Evolutionary conservation across 2,797 vertebrate species (phyloP), one percentile per base, ranked within the genome.

Genomic region (Ambastaia sidthimunki): DNA sequence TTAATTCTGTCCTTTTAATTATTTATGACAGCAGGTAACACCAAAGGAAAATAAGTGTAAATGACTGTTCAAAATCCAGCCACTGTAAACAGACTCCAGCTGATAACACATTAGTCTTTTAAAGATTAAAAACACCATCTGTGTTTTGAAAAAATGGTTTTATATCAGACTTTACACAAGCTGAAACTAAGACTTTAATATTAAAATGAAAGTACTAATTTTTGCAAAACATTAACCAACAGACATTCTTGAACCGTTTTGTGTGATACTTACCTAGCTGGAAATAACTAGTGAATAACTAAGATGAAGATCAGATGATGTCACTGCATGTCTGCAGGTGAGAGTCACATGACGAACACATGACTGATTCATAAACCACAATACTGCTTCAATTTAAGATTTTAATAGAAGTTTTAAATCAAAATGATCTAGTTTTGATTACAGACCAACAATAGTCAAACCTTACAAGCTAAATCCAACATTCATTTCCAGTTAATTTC

Each of bases 1-100:
- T 80, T 75, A 12, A 47, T 76, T n/a, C 69, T 47, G 23, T 72
- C 62, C 37, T 21, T 37, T 82, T 16, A 62, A 79, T 44, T 68
- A 74, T 69, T 31, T 37, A 73, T 31, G 6, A 41, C 16, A 47
- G 50, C 31, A 60, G 7, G 34, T 54, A 19, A 66, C 72, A 9
- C 16, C 72, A 63, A 7, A 9, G 15, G 37, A 31, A 62, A 7
- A 31, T 62, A n/a, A 31, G 47, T 66, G 31, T 54, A 78, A 54
- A 78, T 48, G 73, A 34, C 52, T 44, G 50, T n/a, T 3, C 28
- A 63, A 41, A 66, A 68, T 62, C 15, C 68, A 72, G 31, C 25
- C 16, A 18, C 28, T 34, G 18, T 7, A 34, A 62, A 63, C 0
- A 28, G 16, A 41, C 31, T 31, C 31, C 31, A 31, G 5, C 31